Conservation (phyloP, 2,797 vertebrate genomes). For the Pygocentrus nattereri region DNA sequence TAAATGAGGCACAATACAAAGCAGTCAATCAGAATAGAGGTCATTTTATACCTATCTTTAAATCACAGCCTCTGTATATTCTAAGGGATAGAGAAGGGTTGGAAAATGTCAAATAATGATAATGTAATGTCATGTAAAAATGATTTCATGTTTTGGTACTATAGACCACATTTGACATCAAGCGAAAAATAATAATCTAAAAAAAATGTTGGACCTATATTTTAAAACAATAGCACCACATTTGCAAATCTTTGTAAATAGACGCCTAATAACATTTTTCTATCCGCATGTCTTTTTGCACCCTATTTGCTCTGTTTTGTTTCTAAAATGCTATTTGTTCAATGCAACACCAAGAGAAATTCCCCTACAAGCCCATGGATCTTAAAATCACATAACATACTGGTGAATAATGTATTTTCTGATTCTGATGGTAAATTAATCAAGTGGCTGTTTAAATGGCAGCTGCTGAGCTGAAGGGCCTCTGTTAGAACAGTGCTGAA, state of each 20-base stretch:
- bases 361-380: not conserved
- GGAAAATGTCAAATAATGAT: too few species aligned
- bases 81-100: too few species aligned
- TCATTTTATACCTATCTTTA: too few species aligned
- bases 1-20: too few species aligned
- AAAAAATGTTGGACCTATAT: not conserved
- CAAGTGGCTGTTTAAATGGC: constrained; percentile 71
- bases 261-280: not conserved
- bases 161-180: too few species aligned
- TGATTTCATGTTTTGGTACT: too few species aligned
- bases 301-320: not conserved
- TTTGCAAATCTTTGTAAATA: not conserved
- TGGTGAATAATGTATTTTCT: not conserved
- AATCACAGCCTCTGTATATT: too few species aligned
- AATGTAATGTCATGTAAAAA: too few species aligned
- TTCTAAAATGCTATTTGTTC: not conserved
- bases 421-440: constrained; percentile 65
- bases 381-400: constrained; percentile 59
- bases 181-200: not conserved
- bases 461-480: constrained; percentile 61
- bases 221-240: not conserved
- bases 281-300: not conserved
- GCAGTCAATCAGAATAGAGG: too few species aligned
- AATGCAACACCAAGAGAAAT: not conserved
- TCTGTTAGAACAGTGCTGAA: constrained; percentile 63